Base-by-base conservation (phyloP, 1,140 invertebrate genomes). In the Tetragonula clypearis region DNA sequence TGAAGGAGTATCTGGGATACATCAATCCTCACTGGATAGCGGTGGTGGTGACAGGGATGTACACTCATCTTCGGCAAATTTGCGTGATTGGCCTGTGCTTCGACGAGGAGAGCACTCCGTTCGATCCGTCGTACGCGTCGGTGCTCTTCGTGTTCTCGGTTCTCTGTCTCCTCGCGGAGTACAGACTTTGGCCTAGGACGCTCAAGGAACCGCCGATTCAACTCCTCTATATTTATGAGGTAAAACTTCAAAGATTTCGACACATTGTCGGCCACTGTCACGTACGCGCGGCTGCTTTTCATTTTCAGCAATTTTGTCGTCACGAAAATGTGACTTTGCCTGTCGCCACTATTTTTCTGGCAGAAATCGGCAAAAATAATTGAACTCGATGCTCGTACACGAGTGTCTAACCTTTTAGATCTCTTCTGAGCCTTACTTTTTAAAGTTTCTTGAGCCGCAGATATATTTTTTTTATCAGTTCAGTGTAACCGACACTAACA, bases 221-320 rank as follows among this genome's bases (percentile, higher is more conserved):
- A 53, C 87, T 95, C 21, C 77, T 95, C n/a, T 93, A 93, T 53
- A 91, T 95, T 79, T 95, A 95, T 62, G 94, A 95, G 86, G 94
- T 94, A 86, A 90, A 49, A 49, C 41, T 41, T 41, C 41, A 8
- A 49, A 49, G 41, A 49, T 49, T 49, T 41, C 4, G 8, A 41
- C 41, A 6, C 41, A 8, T 41, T 6, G 41, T 41, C 41, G 41
- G 41, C 41, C 41, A 5, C 6, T 41, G 41, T 41, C 41, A 41
- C 41, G 6, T 41, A 8, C 8, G 35, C 35, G 35, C 35, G 35
- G 3, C 35, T 35, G 2, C 35, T 35, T 35, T 35, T 35, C 35
- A 35, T 35, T 35, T 30, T 35, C 35, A 35, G 35, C 41, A 41
- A 41, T 41, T 30, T 30, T 41, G 3, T 41, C 41, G 6, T 6